Conservation (phyloP, 2,888 invertebrate genomes). For the Amphipyra tragopoginis region DNA sequence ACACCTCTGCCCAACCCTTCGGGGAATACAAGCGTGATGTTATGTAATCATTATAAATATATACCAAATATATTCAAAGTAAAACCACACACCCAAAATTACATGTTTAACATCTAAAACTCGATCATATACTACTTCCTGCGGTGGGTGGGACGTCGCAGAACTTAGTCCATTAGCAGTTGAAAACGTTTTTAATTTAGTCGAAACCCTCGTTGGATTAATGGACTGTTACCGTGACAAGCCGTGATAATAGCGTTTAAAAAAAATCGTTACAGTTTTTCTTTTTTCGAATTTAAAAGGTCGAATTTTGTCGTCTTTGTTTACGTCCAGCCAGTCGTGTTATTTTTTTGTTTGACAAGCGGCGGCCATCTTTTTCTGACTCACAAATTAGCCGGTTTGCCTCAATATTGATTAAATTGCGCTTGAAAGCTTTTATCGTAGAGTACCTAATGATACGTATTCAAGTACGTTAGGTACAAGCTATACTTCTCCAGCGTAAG, state of each 20-base stretch:
- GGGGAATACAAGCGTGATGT: no score
- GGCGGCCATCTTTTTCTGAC: background rate
- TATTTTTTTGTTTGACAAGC: background rate
- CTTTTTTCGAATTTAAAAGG: slow-evolving; percentile 37
- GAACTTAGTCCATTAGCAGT: slow-evolving; percentile 64
- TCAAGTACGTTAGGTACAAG: no score
- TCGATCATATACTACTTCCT: slow-evolving; percentile 43
- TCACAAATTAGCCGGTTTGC: background rate
- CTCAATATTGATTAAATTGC: background rate
- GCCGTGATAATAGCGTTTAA: slow-evolving; percentile 56
- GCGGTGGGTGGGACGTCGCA: slow-evolving; percentile 54
- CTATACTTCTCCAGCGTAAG: no score
- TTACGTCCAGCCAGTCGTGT: slow-evolving; percentile 31
- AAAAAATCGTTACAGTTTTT: slow-evolving; percentile 38
- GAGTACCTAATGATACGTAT: no score
- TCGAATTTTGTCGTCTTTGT: slow-evolving; percentile 39
- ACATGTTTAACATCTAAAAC: slow-evolving; percentile 38
- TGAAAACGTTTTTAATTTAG: slow-evolving; percentile 65
- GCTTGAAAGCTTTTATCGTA: no score
- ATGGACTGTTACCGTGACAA: slow-evolving; percentile 65
- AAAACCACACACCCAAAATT: slow-evolving; percentile 17
- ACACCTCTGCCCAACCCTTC: no score
- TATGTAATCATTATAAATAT: no score
- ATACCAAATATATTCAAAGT: background rate
- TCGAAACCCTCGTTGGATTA: slow-evolving; percentile 63